Evolutionary conservation across 2,113 vertebrate genomes (phyloP).

Genomic region (Chelonoidis abingdonii): DNA sequence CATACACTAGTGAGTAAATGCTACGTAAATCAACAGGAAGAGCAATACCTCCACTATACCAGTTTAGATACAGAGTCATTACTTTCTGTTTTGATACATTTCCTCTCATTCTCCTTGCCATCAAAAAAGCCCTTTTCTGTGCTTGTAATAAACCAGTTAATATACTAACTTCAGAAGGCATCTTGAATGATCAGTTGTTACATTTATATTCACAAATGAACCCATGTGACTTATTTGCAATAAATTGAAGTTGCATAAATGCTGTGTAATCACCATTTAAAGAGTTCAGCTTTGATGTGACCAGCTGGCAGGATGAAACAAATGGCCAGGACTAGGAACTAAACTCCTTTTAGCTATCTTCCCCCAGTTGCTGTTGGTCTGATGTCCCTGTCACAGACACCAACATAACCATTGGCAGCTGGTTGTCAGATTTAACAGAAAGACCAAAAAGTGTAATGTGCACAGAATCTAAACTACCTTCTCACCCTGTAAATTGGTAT

Average conservation of each 20-base stretch:
- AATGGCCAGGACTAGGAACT: neutral
- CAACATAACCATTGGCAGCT: neutral
- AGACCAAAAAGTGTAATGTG: neutral
- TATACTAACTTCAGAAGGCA: neutral
- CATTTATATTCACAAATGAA: neutral
- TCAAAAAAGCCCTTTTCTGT: neutral
- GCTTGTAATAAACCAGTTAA: neutral
- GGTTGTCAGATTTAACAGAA: neutral
- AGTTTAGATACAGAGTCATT: conserved; percentile 17
- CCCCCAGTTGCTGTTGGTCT: neutral
- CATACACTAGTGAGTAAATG: conserved; percentile 31
- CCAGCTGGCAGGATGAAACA: neutral
- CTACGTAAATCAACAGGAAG: neutral
- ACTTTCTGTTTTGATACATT: neutral
- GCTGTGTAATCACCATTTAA: fast-evolving
- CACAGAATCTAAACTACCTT: neutral
- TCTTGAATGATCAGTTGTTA: neutral
- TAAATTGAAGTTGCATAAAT: neutral
- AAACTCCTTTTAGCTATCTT: neutral
- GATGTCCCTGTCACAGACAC: neutral
- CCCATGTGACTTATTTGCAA: neutral
- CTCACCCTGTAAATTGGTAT: fast-evolving
- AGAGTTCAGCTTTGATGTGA: neutral
- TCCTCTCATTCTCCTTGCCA: neutral
- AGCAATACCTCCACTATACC: neutral